Evolutionary conservation across 2,113 vertebrate genomes (phyloP).

Genomic region (Phocoena phocoena): DNA sequence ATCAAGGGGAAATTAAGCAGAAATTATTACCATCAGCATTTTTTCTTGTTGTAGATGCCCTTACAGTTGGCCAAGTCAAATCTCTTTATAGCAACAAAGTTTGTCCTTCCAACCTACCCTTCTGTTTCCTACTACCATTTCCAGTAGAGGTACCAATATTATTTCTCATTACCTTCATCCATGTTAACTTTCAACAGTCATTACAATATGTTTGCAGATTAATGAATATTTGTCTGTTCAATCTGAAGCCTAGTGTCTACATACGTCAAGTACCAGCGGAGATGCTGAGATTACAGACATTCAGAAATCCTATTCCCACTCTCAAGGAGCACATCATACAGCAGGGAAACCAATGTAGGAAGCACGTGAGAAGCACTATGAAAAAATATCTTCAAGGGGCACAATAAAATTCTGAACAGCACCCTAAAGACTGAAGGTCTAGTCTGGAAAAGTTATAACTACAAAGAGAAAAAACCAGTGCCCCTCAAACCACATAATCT

Average conservation of each 20-base stretch:
- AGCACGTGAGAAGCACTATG: neutral
- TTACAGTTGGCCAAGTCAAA: neutral
- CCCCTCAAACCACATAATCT: neutral
- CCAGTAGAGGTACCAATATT: neutral
- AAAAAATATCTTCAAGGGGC: neutral
- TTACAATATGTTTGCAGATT: neutral
- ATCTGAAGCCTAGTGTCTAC: neutral
- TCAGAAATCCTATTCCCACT: neutral
- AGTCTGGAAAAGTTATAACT: neutral
- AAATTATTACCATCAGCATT: neutral
- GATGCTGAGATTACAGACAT: neutral
- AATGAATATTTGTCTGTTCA: neutral
- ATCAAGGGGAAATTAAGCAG: neutral
- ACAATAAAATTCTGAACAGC: neutral
- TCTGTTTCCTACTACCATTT: neutral
- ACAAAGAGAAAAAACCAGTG: neutral
- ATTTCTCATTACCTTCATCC: neutral
- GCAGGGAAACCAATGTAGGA: neutral
- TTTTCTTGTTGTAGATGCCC: neutral
- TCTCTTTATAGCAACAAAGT: neutral
- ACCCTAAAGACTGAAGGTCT: neutral
- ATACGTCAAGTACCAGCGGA: neutral
- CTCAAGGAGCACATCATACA: neutral
- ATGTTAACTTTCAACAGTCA: neutral
- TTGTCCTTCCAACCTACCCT: neutral